Percentiles rank a stretch among this genome's conserved stretches.
Conservation (phyloP, 2,888 invertebrate species). For the Phrixothrix hirtus region DNA sequence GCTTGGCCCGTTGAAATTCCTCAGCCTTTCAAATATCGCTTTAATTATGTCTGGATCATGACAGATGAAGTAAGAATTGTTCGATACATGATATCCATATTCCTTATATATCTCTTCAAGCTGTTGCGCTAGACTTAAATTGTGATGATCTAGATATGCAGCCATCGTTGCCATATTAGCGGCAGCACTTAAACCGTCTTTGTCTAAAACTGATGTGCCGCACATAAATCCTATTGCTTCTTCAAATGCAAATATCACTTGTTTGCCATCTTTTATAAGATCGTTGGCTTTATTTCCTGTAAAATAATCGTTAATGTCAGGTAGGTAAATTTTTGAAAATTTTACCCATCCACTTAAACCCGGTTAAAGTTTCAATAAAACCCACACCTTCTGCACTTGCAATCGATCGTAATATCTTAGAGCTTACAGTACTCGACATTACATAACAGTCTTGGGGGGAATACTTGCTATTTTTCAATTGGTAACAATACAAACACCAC, state of each 20-base stretch:
- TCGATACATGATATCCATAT: conserved; percentile 88
- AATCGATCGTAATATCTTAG: conserved; percentile 87
- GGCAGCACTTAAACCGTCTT: conserved; percentile 94
- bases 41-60: conserved; percentile 71
- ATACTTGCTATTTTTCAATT: conserved; percentile 56
- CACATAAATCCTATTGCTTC: conserved; percentile 99
- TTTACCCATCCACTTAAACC: conserved; percentile 99
- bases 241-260: conserved; percentile 92
- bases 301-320: conserved; percentile 13
- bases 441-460: conserved; percentile 72
- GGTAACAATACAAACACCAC: conserved; percentile 79
- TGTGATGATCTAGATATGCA: conserved; percentile 66
- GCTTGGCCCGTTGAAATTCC: conserved; percentile 69
- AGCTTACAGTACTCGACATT: conserved; percentile 94
- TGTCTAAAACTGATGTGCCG: conserved; percentile 85
- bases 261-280: conserved; percentile 70
- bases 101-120: conserved; percentile 76
- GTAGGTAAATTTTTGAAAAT: too few species aligned
- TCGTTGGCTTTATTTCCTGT: conserved; percentile 76
- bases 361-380: conserved; percentile 89
- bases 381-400: conserved; percentile 77
- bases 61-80: conserved; percentile 90
- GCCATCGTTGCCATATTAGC: conserved; percentile 77
- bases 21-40: conserved; percentile 78
- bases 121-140: conserved; percentile 63